Percentiles rank a stretch among this genome's conserved stretches.
Conservation (phyloP, 1,140 invertebrate species). For the Wiebesia pumilae region DNA sequence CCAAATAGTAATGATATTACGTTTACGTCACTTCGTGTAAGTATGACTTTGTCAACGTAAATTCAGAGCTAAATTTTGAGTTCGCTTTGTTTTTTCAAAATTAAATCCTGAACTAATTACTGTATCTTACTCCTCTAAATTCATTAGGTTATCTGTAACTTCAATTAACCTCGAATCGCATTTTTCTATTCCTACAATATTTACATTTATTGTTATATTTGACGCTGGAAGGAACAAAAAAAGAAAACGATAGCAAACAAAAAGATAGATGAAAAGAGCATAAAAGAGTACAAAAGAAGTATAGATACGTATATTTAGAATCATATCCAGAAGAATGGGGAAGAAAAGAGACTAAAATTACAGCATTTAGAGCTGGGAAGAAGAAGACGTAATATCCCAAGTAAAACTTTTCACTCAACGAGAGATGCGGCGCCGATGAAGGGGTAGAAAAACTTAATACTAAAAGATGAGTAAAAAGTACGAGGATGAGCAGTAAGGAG, state of each 20-base stretch:
- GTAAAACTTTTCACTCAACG: slow-evolving; percentile 75
- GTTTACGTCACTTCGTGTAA: slow-evolving; percentile 55
- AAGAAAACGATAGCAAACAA: too few species aligned
- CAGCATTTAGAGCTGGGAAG: slow-evolving; percentile 54
- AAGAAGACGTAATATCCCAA: slow-evolving; percentile 72
- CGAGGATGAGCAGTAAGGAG: neutral
- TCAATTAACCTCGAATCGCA: too few species aligned
- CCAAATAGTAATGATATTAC: slow-evolving; percentile 74
- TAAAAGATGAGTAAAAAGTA: slow-evolving; percentile 25
- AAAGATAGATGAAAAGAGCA: too few species aligned
- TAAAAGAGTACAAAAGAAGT: neutral
- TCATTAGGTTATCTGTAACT: too few species aligned
- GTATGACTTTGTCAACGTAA: too few species aligned
- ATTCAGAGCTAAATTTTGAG: neutral
- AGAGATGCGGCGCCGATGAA: slow-evolving; percentile 63
- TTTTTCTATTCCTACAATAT: too few species aligned
- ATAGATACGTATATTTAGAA: slow-evolving; percentile 49
- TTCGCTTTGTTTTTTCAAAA: too few species aligned
- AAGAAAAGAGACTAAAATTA: slow-evolving; percentile 41
- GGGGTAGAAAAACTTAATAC: slow-evolving; percentile 34
- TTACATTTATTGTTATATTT: too few species aligned
- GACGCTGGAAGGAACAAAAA: too few species aligned
- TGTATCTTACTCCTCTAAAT: too few species aligned
- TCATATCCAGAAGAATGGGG: slow-evolving; percentile 19
- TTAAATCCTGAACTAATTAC: too few species aligned